phyloP scores from a whole-genome alignment of 2,888 invertebrate genomes.

The Pammene fasciana region DNA sequence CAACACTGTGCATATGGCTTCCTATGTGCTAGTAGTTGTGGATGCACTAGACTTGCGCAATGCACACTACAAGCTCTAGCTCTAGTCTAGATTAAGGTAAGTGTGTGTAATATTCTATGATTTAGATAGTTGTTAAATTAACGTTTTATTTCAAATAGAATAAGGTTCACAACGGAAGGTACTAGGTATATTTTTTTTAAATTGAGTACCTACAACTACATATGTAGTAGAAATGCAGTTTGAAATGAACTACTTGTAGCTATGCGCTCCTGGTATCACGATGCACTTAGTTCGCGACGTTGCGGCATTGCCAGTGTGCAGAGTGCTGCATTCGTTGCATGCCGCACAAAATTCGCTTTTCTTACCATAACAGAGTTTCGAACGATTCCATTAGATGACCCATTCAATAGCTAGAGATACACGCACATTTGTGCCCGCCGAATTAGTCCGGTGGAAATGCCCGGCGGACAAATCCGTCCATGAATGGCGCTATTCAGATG shows the following conservation, averaged over 20 bases:
- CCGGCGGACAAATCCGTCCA: too few relatives aligned
- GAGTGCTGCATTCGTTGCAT: background rate
- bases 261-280: slow-evolving; percentile 12
- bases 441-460: too few relatives aligned
- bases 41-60: slow-evolving; percentile 18
- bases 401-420: too few relatives aligned
- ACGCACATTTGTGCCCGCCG: too few relatives aligned
- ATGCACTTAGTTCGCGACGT: slow-evolving; percentile 19
- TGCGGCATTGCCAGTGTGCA: background rate
- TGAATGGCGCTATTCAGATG: too few relatives aligned
- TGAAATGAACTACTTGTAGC: background rate
- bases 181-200: too few relatives aligned
- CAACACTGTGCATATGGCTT: background rate
- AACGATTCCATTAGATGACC: too few relatives aligned
- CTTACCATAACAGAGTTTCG: background rate
- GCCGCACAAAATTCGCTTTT: background rate
- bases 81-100: background rate
- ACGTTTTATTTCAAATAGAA: too few relatives aligned
- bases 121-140: too few relatives aligned
- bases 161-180: too few relatives aligned
- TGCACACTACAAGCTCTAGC: slow-evolving; percentile 1
- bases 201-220: too few relatives aligned
- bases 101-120: background rate
- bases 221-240: slow-evolving; percentile 1
- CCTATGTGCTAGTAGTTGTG: slow-evolving; percentile 13